Evolutionary conservation across 1,140 invertebrate genomes (phyloP), one percentile per base, ranked within the genome.

Genomic region (Heliconius congener): DNA sequence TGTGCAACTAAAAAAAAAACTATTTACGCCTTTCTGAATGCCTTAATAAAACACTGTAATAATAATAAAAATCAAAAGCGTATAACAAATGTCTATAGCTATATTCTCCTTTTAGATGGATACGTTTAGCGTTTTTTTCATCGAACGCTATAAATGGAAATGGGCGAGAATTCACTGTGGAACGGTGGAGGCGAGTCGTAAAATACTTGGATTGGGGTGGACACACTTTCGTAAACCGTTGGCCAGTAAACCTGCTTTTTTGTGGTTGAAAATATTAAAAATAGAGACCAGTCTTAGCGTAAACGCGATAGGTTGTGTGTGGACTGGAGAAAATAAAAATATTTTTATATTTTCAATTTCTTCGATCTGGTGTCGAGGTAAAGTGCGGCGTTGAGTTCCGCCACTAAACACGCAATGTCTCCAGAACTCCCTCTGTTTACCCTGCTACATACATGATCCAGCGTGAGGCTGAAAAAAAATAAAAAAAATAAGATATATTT

Each of bases 131-230:
- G 42, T 83, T 85, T 83, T 46, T 85, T 86, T 84, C 83, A 85
- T 84, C 77, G 83, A 76, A 76, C 75, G 79, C 85, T 83, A 90
- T 90, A 89, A 90, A 91, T 89, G 79, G 72, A 86, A 87, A 89
- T 87, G 82, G 84, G 76, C 60, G 79, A 83, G 81, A 85, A 86
- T 89, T 87, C 84, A 85, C 79, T 80, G 74, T 74, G 71, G 82
- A 81, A 77, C 84, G 82, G 84, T 86, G 86, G 86, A 87, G 86
- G 84, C 84, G 80, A 73, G 80, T 88, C 89, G 86, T 92, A 91
- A 92, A 92, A 88, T 84, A 85, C 83, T 80, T 79, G 90, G 88
- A 89, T 91, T 90, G 88, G 85, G 82, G 83, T 85, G 85, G 86
- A 86, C 87, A 83, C 81, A 79, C 79, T 84, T 80, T 73, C 52